phyloP scores from a whole-genome alignment of 2,888 invertebrate genomes.

The Caenorhabditis wallacei region DNA sequence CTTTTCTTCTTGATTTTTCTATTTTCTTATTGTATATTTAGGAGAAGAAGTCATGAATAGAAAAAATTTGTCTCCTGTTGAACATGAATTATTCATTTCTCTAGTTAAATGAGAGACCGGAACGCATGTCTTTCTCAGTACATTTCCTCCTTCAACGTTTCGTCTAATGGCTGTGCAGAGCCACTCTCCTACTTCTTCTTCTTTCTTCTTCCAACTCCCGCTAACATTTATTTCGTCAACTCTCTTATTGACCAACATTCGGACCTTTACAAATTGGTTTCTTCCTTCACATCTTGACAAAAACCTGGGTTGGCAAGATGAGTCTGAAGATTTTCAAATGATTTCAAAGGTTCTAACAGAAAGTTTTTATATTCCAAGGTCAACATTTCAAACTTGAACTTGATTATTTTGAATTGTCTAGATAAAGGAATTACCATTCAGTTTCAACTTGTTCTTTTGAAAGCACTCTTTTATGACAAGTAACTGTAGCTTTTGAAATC shows the following conservation, averaged over 20 bases:
- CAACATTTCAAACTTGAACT: background rate
- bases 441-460: too few relatives aligned
- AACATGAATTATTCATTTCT: conserved; percentile 59
- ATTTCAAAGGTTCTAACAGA: too few relatives aligned
- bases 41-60: conserved; percentile 45
- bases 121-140: conserved; percentile 37
- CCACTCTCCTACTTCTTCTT: conserved; percentile 25
- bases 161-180: conserved; percentile 50
- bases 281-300: conserved; percentile 20
- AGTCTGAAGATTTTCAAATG: too few relatives aligned
- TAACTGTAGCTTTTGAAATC: too few relatives aligned
- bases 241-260: conserved; percentile 49
- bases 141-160: conserved; percentile 49
- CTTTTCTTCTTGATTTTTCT: background rate
- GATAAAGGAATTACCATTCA: too few relatives aligned
- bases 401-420: background rate
- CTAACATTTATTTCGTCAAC: conserved; percentile 58
- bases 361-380: too few relatives aligned
- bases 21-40: conserved; percentile 21
- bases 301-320: background rate
- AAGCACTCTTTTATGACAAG: too few relatives aligned
- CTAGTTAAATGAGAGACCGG: conserved; percentile 56
- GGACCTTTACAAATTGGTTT: conserved; percentile 38
- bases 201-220: conserved; percentile 34
- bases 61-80: conserved; percentile 37